Base-by-base conservation (phyloP, 2,888 invertebrate species). In the Nesidiocoris tenuis region DNA sequence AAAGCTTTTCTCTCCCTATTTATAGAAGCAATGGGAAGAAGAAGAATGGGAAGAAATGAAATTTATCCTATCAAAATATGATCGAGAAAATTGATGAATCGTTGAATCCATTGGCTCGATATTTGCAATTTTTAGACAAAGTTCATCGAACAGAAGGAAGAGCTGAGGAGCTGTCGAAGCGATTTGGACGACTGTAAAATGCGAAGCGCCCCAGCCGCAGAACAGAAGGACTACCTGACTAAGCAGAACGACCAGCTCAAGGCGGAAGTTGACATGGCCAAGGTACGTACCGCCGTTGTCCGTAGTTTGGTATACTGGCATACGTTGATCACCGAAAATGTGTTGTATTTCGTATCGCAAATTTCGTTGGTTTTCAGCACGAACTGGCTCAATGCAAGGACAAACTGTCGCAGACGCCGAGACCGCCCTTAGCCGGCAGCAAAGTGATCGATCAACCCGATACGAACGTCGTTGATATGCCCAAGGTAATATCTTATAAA, bases 81-180 rank as follows among this genome's bases (percentile, higher is more conserved):
- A n/a, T n/a, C n/a, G n/a, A n/a, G 59, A 59, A 59, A 59, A 18
- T 59, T 54, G 12, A n/a, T n/a, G n/a, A n/a, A n/a, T n/a, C n/a
- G n/a, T n/a, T n/a, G n/a, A n/a, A n/a, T n/a, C n/a, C n/a, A n/a
- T n/a, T n/a, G n/a, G n/a, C n/a, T n/a, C n/a, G n/a, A n/a, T n/a
- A n/a, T n/a, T n/a, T n/a, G n/a, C n/a, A n/a, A 21, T 81, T 76
- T 59, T 16, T 74, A 84, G 84, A 81, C 81, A 39, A 81, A 83
- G 78, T 82, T 84, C 82, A 74, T 83, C 79, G 81, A 83, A 78
- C 59, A 83, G 39, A 81, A 82, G 80, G 64, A 63, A 63, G 63
- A 63, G 19, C 19, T 70, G 25, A 76, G 39, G 9, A 64, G 16
- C 57, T 71, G 63, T 25, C 55, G 56, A 24, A n/a, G 39, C 5